Conservation (phyloP, 1,140 invertebrate genomes). For the Caerostris extrusa region DNA sequence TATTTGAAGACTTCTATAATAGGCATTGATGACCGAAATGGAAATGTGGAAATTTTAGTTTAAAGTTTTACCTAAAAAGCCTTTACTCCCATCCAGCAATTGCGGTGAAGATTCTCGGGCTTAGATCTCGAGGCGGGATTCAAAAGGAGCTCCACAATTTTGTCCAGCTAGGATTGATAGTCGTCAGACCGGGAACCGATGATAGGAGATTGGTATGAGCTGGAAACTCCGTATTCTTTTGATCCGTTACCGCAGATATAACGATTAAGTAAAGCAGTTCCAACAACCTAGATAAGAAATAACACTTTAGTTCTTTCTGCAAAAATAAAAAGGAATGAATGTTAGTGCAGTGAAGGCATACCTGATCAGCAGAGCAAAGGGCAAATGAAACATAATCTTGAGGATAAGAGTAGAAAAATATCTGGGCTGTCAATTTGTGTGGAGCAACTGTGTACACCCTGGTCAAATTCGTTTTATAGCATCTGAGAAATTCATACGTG, state of each 20-base stretch:
- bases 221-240: conserved; percentile 82
- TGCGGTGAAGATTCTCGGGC: conserved; percentile 82
- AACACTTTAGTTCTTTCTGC: too few relatives aligned
- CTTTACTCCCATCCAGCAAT: conserved; percentile 82
- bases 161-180: conserved; percentile 83
- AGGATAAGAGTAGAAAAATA: conserved; percentile 80
- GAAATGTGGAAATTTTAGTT: background rate
- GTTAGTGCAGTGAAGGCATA: background rate
- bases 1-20: too few relatives aligned
- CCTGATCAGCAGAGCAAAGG: conserved; percentile 68
- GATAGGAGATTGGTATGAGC: background rate
- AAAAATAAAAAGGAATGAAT: background rate
- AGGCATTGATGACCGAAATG: background rate
- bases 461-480: conserved; percentile 45
- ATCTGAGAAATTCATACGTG: background rate
- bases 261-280: conserved; percentile 83
- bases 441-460: conserved; percentile 81
- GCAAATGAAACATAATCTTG: conserved; percentile 69
- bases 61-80: conserved; percentile 80
- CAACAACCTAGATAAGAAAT: conserved; percentile 83
- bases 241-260: conserved; percentile 84
- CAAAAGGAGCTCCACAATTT: conserved; percentile 84
- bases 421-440: conserved; percentile 83
- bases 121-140: conserved; percentile 84
- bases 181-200: conserved; percentile 83